phyloP scores from a whole-genome alignment of 1,140 invertebrate species.

The Drosophila elegans region DNA sequence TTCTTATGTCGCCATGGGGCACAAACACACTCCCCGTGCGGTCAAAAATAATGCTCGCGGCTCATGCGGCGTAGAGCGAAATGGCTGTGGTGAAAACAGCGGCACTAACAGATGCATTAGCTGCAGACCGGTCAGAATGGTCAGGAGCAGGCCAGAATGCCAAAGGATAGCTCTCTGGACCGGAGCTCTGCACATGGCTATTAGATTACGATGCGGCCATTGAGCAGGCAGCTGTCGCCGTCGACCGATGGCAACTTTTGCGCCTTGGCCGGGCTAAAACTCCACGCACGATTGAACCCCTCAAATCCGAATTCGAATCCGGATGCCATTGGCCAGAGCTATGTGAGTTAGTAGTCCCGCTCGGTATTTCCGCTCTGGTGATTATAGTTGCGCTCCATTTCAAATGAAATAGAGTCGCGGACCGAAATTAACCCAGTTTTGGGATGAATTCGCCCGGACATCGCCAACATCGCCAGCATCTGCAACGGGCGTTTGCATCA shows the following conservation, averaged over 20 bases:
- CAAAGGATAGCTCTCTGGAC: slow-evolving; percentile 1
- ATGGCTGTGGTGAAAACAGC: slow-evolving; percentile 50
- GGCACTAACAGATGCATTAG: slow-evolving; percentile 66
- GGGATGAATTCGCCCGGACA: slow-evolving; percentile 45
- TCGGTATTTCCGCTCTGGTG: slow-evolving; percentile 35
- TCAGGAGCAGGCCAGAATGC: background rate
- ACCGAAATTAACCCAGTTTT: slow-evolving; percentile 66
- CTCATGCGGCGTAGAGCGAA: slow-evolving; percentile 43
- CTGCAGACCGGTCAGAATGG: slow-evolving; percentile 23
- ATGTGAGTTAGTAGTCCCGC: slow-evolving; percentile 19
- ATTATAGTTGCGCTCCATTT: slow-evolving; percentile 51
- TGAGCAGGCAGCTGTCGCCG: slow-evolving; percentile 52
- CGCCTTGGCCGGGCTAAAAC: slow-evolving; percentile 25
- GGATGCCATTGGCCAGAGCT: slow-evolving; percentile 42
- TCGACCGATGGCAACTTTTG: slow-evolving; percentile 38
- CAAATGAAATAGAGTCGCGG: slow-evolving; percentile 61
- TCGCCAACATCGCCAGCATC: slow-evolving; percentile 21
- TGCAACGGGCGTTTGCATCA: slow-evolving; percentile 41
- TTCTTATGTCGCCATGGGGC: slow-evolving; percentile 40
- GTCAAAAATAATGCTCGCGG: slow-evolving; percentile 51
- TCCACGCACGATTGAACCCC: slow-evolving; percentile 50
- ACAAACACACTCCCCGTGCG: slow-evolving; percentile 39
- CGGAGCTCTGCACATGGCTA: slow-evolving; percentile 38
- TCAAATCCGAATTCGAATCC: slow-evolving; percentile 6
- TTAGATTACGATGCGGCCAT: slow-evolving; percentile 69